These are phyloP conservation scores for Cyclargus thomasi DNA, from an alignment of 1,140 invertebrate genomes.

Conservation along the genomic window DNA sequence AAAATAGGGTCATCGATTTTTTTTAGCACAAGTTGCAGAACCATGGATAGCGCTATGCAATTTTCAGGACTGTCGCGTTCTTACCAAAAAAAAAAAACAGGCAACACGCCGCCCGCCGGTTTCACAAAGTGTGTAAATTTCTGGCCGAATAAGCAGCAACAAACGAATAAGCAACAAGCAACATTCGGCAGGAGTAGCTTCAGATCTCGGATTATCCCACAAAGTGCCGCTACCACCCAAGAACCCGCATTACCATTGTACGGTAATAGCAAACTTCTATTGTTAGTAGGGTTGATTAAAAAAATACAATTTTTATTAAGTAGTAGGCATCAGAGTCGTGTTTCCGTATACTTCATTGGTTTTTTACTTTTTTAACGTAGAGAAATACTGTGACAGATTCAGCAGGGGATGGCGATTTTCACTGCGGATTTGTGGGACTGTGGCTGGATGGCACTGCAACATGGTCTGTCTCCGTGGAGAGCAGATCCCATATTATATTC, in stretches of 20 bases:
- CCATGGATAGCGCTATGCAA: not conserved
- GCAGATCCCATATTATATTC: too few relatives aligned
- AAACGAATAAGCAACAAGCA: slow-evolving; percentile 6
- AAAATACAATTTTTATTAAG: not conserved
- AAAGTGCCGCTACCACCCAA: slow-evolving; percentile 46
- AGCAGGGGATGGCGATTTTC: too few relatives aligned
- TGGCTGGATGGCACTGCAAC: too few relatives aligned
- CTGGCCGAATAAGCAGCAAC: slow-evolving; percentile 9
- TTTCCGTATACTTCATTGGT: too few relatives aligned
- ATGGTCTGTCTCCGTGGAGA: too few relatives aligned
- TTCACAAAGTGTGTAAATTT: not conserved
- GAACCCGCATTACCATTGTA: slow-evolving; percentile 17
- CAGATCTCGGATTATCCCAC: slow-evolving; percentile 37
- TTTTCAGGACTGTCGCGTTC: not conserved
- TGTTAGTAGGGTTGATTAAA: not conserved
- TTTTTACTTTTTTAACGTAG: too few relatives aligned
- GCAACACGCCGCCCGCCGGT: not conserved
- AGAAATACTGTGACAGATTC: too few relatives aligned
- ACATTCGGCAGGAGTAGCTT: slow-evolving; percentile 8
- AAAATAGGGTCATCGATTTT: too few relatives aligned
- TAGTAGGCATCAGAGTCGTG: too few relatives aligned
- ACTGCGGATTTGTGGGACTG: too few relatives aligned
- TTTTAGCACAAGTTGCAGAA: not conserved
- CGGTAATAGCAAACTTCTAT: not conserved
- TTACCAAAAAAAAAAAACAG: not conserved